phyloP scores from a whole-genome alignment of 2,113 vertebrate species.

The Lepus europaeus region DNA sequence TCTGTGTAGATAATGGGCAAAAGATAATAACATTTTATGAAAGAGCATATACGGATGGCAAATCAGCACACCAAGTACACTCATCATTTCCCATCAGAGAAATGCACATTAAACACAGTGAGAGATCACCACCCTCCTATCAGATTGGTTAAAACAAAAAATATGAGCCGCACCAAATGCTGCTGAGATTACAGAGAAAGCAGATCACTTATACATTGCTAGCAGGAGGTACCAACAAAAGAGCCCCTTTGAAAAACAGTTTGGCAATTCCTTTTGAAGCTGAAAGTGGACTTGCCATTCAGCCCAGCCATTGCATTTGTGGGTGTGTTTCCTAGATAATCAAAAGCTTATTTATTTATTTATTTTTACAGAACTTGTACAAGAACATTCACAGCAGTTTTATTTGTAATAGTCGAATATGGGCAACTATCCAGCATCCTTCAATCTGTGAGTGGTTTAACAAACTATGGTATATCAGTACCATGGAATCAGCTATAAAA shows the following conservation, averaged over 20 bases:
- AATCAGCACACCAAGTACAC: background rate
- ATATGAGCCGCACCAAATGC: background rate
- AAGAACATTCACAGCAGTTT: background rate
- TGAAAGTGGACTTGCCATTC: background rate
- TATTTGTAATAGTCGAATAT: background rate
- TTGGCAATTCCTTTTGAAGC: background rate
- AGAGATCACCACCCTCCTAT: too few species aligned
- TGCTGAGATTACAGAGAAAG: background rate
- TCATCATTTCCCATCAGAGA: background rate
- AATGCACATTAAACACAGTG: background rate
- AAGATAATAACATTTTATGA: background rate
- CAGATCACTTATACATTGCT: background rate
- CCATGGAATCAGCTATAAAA: background rate
- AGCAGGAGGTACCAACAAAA: background rate
- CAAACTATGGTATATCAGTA: background rate
- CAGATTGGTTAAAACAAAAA: background rate
- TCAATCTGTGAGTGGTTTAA: background rate
- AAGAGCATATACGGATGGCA: background rate
- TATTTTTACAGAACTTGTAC: background rate
- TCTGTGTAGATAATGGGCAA: background rate
- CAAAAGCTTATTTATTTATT: background rate
- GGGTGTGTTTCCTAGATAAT: constrained; percentile 1
- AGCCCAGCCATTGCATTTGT: background rate
- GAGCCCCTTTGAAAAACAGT: background rate
- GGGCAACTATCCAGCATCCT: background rate